Evolutionary conservation across 2,888 invertebrate species (phyloP).

Genomic region (Limnephilus lunatus): DNA sequence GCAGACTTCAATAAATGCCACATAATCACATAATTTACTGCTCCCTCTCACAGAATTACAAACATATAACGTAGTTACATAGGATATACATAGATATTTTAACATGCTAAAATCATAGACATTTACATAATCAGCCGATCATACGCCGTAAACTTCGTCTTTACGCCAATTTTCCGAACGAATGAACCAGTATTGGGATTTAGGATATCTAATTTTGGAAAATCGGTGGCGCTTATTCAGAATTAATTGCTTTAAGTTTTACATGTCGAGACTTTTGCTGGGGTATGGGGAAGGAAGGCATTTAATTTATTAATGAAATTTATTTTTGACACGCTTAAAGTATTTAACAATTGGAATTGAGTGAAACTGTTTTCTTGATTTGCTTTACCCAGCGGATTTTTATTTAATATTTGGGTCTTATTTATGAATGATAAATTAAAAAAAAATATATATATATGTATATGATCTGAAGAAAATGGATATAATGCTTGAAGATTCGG

Average conservation of each 20-base stretch:
- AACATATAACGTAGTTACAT: background rate
- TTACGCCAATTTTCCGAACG: conserved; percentile 29
- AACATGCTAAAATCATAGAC: background rate
- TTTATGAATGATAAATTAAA: too few species aligned
- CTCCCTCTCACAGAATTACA: background rate
- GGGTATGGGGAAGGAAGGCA: background rate
- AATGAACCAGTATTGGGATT: conserved; percentile 32
- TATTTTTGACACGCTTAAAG: background rate
- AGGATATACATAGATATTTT: background rate
- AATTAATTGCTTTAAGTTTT: conserved; percentile 19
- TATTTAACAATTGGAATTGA: background rate
- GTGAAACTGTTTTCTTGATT: background rate
- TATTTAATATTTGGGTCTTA: too few species aligned
- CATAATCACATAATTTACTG: background rate
- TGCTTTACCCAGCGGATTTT: background rate
- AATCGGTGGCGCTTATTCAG: background rate
- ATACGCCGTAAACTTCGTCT: conserved; percentile 30
- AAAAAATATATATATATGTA: too few species aligned
- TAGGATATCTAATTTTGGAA: conserved; percentile 24
- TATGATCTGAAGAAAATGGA: too few species aligned
- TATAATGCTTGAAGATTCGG: too few species aligned
- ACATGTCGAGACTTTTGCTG: background rate
- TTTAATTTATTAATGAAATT: background rate
- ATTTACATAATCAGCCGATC: conserved; percentile 45
- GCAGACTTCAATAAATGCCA: background rate